Conservation (phyloP, 2,888 invertebrate species). For the Euplagia quadripunctaria region DNA sequence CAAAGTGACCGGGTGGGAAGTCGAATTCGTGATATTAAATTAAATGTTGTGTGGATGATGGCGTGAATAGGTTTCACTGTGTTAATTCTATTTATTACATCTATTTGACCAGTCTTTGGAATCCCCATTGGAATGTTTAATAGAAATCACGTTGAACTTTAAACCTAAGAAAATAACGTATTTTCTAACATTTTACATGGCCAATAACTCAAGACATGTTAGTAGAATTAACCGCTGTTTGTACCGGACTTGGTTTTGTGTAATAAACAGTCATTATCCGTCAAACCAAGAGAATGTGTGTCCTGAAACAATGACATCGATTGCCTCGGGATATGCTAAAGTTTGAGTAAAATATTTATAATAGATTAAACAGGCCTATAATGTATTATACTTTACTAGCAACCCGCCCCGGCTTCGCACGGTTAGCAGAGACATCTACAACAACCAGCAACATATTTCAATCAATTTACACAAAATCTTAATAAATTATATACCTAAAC, state of each 20-base stretch:
- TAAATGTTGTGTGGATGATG: slow-evolving; percentile 7
- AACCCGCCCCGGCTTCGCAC: no score
- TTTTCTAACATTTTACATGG: not conserved
- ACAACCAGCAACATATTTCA: no score
- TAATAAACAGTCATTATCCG: not conserved
- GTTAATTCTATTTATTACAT: not conserved
- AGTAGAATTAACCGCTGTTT: not conserved
- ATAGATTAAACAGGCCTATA: not conserved
- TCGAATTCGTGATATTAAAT: not conserved
- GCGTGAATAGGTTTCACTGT: not conserved
- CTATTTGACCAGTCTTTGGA: no score
- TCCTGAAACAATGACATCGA: not conserved
- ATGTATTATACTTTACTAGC: not conserved
- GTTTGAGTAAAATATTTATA: not conserved
- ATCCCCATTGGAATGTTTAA: not conserved
- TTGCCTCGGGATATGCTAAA: not conserved
- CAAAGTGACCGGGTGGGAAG: slow-evolving; percentile 2
- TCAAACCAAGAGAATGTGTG: not conserved
- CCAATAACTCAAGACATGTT: not conserved
- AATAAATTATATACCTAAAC: no score
- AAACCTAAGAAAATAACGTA: not conserved
- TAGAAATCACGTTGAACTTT: not conserved
- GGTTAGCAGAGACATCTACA: no score
- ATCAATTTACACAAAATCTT: no score
- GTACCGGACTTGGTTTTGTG: not conserved